phyloP scores from a whole-genome alignment of 2,113 vertebrate species.

The Tympanuchus pallidicinctus region DNA sequence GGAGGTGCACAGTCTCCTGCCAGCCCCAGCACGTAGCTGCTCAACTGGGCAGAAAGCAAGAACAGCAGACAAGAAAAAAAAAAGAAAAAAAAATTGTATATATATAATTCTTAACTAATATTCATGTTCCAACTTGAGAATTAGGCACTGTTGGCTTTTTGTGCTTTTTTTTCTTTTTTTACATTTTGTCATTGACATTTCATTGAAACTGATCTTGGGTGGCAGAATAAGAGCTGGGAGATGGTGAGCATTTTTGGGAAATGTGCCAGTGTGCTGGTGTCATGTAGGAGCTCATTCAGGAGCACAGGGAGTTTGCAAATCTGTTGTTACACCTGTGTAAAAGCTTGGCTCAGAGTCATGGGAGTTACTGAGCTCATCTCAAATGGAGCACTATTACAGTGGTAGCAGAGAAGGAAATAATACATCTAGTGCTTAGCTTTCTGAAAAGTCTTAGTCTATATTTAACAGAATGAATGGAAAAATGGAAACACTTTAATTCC shows the following conservation, averaged over 20 bases:
- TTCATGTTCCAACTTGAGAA: not conserved
- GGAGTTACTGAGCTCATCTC: not conserved
- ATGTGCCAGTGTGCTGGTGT: not conserved
- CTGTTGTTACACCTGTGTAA: not conserved
- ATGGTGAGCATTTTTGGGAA: not conserved
- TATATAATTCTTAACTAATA: not conserved
- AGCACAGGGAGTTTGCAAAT: not conserved
- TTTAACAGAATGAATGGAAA: not conserved
- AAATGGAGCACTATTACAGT: not conserved
- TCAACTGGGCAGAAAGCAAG: not conserved
- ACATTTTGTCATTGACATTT: rapidly evolving
- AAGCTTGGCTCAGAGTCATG: not conserved
- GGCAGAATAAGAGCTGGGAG: not conserved
- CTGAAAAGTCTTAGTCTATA: not conserved
- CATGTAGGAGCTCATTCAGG: not conserved
- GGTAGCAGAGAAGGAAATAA: not conserved
- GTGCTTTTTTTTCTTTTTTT: not conserved
- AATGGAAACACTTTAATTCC: not conserved
- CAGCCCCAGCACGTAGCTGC: not conserved
- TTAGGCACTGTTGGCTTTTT: not conserved
- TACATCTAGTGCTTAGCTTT: not conserved
- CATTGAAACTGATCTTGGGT: not conserved
- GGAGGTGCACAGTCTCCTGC: constrained; percentile 26
- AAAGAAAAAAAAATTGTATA: not conserved
- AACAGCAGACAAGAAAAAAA: not conserved